Evolutionary conservation across 2,113 vertebrate species (phyloP).

Genomic region (Eulemur macaco): DNA sequence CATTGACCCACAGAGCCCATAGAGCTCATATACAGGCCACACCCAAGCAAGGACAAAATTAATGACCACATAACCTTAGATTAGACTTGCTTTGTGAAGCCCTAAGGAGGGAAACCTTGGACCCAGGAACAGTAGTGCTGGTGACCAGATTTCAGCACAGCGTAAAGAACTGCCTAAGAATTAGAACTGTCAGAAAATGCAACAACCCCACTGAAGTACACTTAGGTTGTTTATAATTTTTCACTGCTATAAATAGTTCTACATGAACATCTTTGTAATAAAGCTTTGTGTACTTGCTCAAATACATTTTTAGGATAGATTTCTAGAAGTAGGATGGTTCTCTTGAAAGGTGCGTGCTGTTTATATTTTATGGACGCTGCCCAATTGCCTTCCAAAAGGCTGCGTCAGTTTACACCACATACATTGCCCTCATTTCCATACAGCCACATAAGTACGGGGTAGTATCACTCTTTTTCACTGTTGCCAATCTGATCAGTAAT

Average conservation of each 20-base stretch:
- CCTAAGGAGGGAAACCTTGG: not conserved
- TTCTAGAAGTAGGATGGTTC: not conserved
- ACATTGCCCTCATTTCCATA: not conserved
- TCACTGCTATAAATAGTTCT: not conserved
- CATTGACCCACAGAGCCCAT: not conserved
- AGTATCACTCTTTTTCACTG: not conserved
- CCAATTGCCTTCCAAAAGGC: not conserved
- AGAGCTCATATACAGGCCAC: not conserved
- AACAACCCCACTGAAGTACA: not conserved
- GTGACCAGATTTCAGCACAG: conserved; percentile 3
- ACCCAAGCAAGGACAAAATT: not conserved
- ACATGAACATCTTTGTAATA: not conserved
- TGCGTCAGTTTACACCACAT: not conserved
- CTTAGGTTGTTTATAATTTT: not conserved
- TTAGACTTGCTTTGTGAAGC: conserved; percentile 24
- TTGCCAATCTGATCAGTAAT: not conserved
- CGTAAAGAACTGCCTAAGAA: not conserved
- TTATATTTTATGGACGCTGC: not conserved
- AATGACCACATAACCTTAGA: not conserved
- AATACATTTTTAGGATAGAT: not conserved
- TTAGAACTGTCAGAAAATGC: not conserved
- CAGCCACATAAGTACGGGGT: not conserved
- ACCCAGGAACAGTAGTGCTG: not conserved
- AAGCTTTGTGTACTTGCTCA: conserved; percentile 10
- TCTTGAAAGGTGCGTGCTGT: not conserved